These are phyloP conservation scores for Motacilla alba DNA, from an alignment of 2,113 vertebrate species.

Conservation along the genomic window DNA sequence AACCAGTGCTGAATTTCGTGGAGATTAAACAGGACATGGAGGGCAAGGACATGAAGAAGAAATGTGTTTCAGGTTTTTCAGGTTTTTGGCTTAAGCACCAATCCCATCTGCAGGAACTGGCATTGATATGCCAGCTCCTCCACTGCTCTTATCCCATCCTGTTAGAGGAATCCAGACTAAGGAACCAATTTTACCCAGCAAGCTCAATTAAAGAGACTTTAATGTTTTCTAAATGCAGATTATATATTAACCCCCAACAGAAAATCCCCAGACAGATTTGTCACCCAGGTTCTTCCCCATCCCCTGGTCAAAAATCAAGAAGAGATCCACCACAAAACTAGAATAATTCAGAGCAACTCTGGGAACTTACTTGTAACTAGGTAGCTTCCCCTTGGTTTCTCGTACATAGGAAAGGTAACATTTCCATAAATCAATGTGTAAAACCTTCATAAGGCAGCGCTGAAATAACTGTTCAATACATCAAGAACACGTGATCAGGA, in stretches of 20 bases:
- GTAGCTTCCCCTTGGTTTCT: slow-evolving; percentile 99
- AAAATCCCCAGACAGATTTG: background rate
- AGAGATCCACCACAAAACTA: background rate
- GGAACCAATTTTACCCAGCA: background rate
- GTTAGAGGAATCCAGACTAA: background rate
- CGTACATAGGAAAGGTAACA: slow-evolving; percentile 99
- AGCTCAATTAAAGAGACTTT: background rate
- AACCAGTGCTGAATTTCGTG: background rate
- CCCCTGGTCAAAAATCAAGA: background rate
- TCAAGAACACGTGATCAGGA: slow-evolving; percentile 62
- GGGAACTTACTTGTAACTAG: slow-evolving; percentile 96
- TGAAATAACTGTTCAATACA: slow-evolving; percentile 90
- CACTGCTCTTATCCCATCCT: background rate
- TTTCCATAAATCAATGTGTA: slow-evolving; percentile 99
- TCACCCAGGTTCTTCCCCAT: background rate
- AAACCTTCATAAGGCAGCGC: slow-evolving; percentile 99
- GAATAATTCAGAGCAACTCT: slow-evolving; percentile 13
- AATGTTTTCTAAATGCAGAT: background rate
- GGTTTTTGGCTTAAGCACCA: background rate
- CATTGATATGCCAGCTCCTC: background rate
- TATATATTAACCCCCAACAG: background rate
- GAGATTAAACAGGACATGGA: background rate
- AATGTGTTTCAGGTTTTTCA: background rate
- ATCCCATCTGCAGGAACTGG: background rate
- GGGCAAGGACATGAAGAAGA: background rate